phyloP scores from a whole-genome alignment of 64 coral and sea anemone species.

The Porites australiensis region DNA sequence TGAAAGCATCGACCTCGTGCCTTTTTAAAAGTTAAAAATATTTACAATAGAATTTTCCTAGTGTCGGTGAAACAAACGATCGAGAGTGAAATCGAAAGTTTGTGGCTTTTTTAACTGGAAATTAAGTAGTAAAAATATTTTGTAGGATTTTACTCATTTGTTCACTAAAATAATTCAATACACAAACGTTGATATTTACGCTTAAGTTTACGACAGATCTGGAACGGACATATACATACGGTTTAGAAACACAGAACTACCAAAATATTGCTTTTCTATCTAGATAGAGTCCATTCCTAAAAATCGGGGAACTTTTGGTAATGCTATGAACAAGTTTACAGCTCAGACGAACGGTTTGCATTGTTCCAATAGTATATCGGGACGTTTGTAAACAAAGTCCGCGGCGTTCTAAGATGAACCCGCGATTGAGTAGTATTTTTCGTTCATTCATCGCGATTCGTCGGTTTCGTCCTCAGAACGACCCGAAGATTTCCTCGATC shows the following conservation, averaged over 20 bases:
- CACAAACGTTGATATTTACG: constrained; percentile 23
- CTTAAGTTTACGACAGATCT: background rate
- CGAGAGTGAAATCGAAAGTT: constrained; percentile 57
- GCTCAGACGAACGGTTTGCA: background rate
- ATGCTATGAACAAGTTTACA: background rate
- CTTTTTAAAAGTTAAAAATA: constrained; percentile 45
- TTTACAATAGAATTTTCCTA: constrained; percentile 24
- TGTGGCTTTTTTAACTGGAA: background rate
- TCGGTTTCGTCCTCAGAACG: constrained; percentile 56
- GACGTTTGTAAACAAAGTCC: constrained; percentile 57
- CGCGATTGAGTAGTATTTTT: constrained; percentile 22
- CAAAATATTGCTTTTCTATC: constrained; percentile 53
- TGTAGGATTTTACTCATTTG: constrained; percentile 18
- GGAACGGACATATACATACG: background rate
- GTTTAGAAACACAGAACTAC: constrained; percentile 26
- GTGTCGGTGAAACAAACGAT: background rate
- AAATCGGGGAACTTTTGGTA: constrained; percentile 14
- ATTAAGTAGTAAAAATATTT: constrained; percentile 27
- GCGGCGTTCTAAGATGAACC: background rate
- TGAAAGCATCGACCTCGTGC: background rate
- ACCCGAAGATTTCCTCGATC: constrained; percentile 54
- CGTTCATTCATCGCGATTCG: constrained; percentile 59
- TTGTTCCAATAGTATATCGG: constrained; percentile 11
- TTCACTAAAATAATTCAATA: constrained; percentile 28
- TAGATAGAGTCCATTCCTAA: constrained; percentile 26